Evolutionary conservation across 2,797 vertebrate genomes (phyloP), one percentile per base, ranked within the genome.

Genomic region (Serranus cabrilla): DNA sequence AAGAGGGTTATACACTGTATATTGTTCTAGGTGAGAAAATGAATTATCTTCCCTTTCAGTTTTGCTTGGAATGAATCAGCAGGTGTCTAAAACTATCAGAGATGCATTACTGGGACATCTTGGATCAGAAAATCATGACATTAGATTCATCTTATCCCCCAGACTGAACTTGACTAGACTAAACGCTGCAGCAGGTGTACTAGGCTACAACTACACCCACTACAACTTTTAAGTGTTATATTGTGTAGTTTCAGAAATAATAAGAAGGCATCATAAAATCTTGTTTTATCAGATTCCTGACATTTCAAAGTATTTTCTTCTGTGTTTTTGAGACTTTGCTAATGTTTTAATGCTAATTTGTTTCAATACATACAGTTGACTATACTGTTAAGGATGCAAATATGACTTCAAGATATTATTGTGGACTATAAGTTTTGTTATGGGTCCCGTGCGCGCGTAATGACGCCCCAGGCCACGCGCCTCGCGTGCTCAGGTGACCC

Each of bases 401-500:
- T 5, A 0, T 0, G 1, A 5, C 1, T 59, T 58, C 25, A 7
- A 54, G 21, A 2, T 20, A 50, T 1, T 11, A 4, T 13, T 54
- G 3, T 3, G 34, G 6, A 10, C 2, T 23, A 7, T 39, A 18
- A 0, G 4, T 11, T 60, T 64, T 76, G 23, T 7, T 12, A 21
- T 9, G 27, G n/a, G 11, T 40, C 49, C 11, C 2, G 14, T 46
- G 47, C 5, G 13, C 2, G 56, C 76, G 63, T 72, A 46, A 57
- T 12, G 34, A 51, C 45, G 57, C 43, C 1, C 46, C 10, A 5
- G 8, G 23, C 31, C 58, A 11, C 42, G 42, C 17, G 27, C 64
- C 61, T 74, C 49, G 85, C 60, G 51, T 74, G 78, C 45, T 40
- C 64, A 42, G 52, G 58, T 63, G 80, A 69, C 18, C 21, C 4